Evolutionary conservation across 2,888 invertebrate genomes (phyloP).

Genomic region (Calliphora vomitoria): DNA sequence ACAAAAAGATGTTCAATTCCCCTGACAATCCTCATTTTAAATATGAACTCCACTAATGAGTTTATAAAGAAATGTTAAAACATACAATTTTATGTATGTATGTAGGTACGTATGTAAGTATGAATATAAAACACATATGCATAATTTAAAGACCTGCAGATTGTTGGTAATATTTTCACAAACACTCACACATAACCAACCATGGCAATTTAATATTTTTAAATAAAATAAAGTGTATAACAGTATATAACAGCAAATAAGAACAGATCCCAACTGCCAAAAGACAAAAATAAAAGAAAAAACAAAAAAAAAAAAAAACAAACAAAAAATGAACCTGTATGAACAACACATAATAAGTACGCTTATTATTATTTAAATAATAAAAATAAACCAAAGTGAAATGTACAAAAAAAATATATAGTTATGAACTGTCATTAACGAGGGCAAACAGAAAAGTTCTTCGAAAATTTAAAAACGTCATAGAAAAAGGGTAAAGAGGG

Average conservation of each 20-base stretch:
- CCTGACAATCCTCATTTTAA: neutral
- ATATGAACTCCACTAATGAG: neutral
- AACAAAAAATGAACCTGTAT: neutral
- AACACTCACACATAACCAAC: neutral
- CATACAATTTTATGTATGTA: neutral
- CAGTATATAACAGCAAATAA: slow-evolving; percentile 2
- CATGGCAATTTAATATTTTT: slow-evolving; percentile 1
- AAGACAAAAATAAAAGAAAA: neutral
- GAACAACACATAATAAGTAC: slow-evolving; percentile 10
- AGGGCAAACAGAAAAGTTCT: neutral
- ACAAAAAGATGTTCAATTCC: no score
- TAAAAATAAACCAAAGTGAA: slow-evolving; percentile 16
- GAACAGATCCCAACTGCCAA: slow-evolving; percentile 14
- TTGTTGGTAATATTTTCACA: slow-evolving; percentile 27
- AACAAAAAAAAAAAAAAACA: neutral
- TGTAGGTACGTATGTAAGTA: neutral
- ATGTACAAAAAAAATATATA: neutral
- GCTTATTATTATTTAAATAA: slow-evolving; percentile 17
- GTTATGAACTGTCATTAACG: neutral
- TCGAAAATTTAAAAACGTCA: neutral
- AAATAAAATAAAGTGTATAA: slow-evolving; percentile 9
- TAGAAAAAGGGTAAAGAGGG: no score
- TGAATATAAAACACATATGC: slow-evolving; percentile 47
- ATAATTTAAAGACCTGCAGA: slow-evolving; percentile 55
- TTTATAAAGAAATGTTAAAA: neutral